Base-by-base conservation (phyloP, 1,140 invertebrate species). In the Drosophila ananassae region DNA sequence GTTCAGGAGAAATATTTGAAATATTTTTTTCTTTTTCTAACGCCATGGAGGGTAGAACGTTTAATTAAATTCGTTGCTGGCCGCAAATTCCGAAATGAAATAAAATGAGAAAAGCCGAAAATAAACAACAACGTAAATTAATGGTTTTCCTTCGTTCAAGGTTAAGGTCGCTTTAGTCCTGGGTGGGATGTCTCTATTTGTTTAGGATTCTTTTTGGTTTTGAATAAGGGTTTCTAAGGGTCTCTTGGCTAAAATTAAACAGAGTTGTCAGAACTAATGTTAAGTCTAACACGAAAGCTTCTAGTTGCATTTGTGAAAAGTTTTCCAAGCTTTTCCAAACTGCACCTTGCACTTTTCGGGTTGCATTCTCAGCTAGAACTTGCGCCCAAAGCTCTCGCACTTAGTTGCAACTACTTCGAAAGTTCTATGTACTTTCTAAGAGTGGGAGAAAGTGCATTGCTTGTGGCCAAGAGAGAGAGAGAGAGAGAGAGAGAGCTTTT, bases 41-140 rank as follows among this genome's bases (percentile, higher is more conserved):
- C 10, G 10, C 25, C 30, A 51, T 21, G 64, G 22, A 28, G 30
- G 41, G 8, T 39, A 30, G 58, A 60, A 47, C 46, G 77, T 53
- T 73, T 54, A 68, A 79, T 79, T 79, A 73, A 79, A 77, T 78
- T 64, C 73, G 59, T 53, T 59, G 34, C 44, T 41, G 59, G 22
- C 51, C 60, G 41, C 68, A 73, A 74, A 76, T 50, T 59, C 25
- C 7, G 12, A 21, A 34, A 73, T 17, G 60, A 66, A 39, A 48
- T 34, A 58, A 22, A 12, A 22, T 9, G 17, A 47, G 22, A 32
- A 48, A 44, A 44, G 44, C 72, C 52, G 34, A 64, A 66, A 66
- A 66, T 57, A 74, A 64, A 74, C 68, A 72, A 52, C 47, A 67
- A 64, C 22, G 39, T 3, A 52, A 73, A 73, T 62, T 74, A 74